Evolutionary conservation across 2,797 vertebrate genomes (phyloP).

Genomic region (Melanotaenia maccullochi): DNA sequence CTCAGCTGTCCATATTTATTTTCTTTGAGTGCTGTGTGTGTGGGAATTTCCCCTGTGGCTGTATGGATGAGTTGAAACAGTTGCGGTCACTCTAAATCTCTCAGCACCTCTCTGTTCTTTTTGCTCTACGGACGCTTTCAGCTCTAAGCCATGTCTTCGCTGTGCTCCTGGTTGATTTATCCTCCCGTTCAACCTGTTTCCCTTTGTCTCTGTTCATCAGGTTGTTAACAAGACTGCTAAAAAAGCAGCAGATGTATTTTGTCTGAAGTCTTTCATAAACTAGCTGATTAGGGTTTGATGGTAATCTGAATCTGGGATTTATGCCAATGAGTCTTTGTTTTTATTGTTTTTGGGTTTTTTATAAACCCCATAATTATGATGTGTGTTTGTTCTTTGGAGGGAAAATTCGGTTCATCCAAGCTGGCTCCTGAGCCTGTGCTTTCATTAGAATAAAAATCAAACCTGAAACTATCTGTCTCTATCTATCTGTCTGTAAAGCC

Average conservation of each 20-base stretch:
- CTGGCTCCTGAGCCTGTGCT: conserved; percentile 10
- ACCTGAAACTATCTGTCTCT: conserved; percentile 1
- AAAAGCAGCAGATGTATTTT: conserved; percentile 19
- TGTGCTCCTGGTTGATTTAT: conserved; percentile 42
- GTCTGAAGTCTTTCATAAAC: conserved; percentile 4
- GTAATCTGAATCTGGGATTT: conserved; percentile 45
- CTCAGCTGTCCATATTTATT: conserved; percentile 21
- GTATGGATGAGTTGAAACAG: conserved; percentile 35
- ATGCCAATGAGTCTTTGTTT: conserved; percentile 45
- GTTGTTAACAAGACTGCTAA: conserved; percentile 3
- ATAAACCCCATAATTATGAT: conserved; percentile 42
- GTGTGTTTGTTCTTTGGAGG: conserved; percentile 46
- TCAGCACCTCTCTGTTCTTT: conserved; percentile 45
- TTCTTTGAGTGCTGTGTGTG: conserved; percentile 19
- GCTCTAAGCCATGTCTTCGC: conserved; percentile 12
- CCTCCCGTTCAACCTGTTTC: neutral
- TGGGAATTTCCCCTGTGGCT: conserved; percentile 50
- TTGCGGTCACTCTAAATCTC: conserved; percentile 57
- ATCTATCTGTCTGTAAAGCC: too few species aligned
- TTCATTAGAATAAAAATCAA: conserved; percentile 17
- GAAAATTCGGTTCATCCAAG: conserved; percentile 30
- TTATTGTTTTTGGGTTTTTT: conserved; percentile 21
- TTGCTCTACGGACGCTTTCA: conserved; percentile 44
- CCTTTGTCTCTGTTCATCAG: conserved; percentile 12
- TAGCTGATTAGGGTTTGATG: conserved; percentile 46